Percentiles rank a stretch among this genome's conserved stretches.
phyloP scores from a whole-genome alignment of 2,888 invertebrate species.

The Xestia ashworthii region DNA sequence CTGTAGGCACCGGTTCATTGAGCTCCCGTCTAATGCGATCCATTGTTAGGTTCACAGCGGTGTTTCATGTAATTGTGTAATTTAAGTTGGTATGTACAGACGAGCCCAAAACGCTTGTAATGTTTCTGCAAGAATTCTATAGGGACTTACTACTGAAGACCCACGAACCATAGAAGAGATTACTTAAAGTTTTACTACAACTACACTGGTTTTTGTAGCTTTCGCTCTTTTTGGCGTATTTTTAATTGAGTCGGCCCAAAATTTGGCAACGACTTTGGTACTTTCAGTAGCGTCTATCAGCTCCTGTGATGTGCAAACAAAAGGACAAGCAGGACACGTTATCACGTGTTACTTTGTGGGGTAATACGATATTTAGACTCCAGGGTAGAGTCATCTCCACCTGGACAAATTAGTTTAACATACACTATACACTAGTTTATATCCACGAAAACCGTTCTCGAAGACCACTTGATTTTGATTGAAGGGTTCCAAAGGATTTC shows the following conservation, averaged over 20 bases:
- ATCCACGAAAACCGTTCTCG: slow-evolving; percentile 4
- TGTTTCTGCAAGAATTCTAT: slow-evolving; percentile 5
- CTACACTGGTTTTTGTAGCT: not conserved
- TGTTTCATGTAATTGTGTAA: slow-evolving; percentile 77
- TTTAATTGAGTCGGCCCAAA: too few relatives aligned
- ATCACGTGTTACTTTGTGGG: too few relatives aligned
- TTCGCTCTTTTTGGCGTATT: not conserved
- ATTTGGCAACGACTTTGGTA: too few relatives aligned
- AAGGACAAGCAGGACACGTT: too few relatives aligned
- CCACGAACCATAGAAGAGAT: slow-evolving; percentile 8
- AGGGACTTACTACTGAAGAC: not conserved
- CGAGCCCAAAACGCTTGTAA: slow-evolving; percentile 54
- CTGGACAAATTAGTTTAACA: slow-evolving; percentile 15
- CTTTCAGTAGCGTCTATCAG: not conserved
- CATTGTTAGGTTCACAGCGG: slow-evolving; percentile 77
- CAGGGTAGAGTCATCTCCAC: too few relatives aligned
- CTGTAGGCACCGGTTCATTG: slow-evolving; percentile 68
- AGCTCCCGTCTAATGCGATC: slow-evolving; percentile 72
- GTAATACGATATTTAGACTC: too few relatives aligned
- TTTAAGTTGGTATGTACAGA: slow-evolving; percentile 77
- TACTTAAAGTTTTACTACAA: not conserved
- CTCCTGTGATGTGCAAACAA: too few relatives aligned
- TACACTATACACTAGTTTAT: slow-evolving; percentile 1
- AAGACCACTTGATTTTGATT: slow-evolving; percentile 48
- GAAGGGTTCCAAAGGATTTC: slow-evolving; percentile 24